A percentile compares a stretch with the other conserved stretches of the same genome.
Evolutionary conservation across 2,797 vertebrate genomes (phyloP).

Genomic region (Chanos chanos): DNA sequence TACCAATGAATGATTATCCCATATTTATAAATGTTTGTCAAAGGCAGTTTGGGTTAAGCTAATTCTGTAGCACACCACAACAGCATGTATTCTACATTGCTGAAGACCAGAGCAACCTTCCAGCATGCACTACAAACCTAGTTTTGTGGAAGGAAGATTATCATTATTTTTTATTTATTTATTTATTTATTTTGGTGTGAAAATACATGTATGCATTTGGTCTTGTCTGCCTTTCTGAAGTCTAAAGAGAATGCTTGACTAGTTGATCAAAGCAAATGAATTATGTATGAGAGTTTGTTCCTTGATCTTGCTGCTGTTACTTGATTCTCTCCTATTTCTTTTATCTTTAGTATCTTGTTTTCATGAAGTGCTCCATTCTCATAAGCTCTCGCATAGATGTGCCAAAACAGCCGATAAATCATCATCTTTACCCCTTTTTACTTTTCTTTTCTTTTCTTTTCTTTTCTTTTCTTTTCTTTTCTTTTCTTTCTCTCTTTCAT

Average conservation of each 20-base stretch:
- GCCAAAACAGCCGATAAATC: no score
- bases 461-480: no score
- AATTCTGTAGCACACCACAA: no score
- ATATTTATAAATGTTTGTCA: no score
- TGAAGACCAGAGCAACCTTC: no score
- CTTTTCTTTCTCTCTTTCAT: no score
- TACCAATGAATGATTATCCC: no score
- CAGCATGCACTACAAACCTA: no score
- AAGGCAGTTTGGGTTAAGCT: no score
- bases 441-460: no score
- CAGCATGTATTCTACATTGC: no score
- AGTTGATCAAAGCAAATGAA: slow-evolving; percentile 45
- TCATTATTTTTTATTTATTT: neutral
- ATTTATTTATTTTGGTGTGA: neutral
- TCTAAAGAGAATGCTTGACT: slow-evolving; percentile 36
- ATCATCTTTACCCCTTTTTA: no score
- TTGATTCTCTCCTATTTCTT: slow-evolving; percentile 29
- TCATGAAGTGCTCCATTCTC: slow-evolving; percentile 20
- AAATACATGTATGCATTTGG: neutral
- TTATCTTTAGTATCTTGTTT: slow-evolving; percentile 35
- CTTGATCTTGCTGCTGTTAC: slow-evolving; percentile 29
- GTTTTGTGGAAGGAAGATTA: neutral
- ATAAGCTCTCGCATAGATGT: neutral
- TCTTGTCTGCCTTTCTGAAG: slow-evolving; percentile 18
- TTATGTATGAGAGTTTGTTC: slow-evolving; percentile 28